Conservation (phyloP, 2,797 vertebrate genomes). For the Synanceia verrucosa region DNA sequence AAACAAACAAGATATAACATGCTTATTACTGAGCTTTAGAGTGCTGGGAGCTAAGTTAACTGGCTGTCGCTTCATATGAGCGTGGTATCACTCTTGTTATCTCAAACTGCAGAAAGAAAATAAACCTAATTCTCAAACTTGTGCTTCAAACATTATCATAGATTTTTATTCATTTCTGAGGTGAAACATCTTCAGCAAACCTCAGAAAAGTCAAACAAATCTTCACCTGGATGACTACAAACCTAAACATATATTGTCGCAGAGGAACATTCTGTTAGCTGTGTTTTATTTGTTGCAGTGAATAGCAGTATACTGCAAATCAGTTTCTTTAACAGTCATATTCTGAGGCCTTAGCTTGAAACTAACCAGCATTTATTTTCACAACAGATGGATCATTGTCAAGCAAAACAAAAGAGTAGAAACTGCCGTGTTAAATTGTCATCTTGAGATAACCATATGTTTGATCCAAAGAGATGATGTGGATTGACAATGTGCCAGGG, state of each 20-base stretch:
- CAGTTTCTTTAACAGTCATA: conserved; percentile 2
- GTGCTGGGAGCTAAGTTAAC: neutral
- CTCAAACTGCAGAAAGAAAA: neutral
- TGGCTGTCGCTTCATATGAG: neutral
- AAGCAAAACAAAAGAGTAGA: conserved; percentile 55
- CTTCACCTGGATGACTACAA: too few relatives aligned
- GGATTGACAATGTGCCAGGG: conserved; percentile 66
- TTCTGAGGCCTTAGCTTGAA: neutral
- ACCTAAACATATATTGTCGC: too few relatives aligned
- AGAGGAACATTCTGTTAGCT: too few relatives aligned
- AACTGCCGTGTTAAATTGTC: conserved; percentile 40
- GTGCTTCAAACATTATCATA: neutral
- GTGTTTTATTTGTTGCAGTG: neutral
- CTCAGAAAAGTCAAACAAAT: too few relatives aligned
- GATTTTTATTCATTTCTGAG: too few relatives aligned
- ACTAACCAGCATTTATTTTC: conserved; percentile 1
- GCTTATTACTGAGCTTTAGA: neutral
- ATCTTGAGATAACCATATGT: conserved; percentile 56
- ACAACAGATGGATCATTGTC: conserved; percentile 70
- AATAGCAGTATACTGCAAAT: neutral
- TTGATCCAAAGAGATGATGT: conserved; percentile 65
- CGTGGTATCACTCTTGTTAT: neutral
- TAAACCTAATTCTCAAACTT: neutral
- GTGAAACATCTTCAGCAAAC: too few relatives aligned
- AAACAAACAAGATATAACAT: neutral